phyloP scores from a whole-genome alignment of 2,888 invertebrate genomes.

The Himalopsyche japonica region DNA sequence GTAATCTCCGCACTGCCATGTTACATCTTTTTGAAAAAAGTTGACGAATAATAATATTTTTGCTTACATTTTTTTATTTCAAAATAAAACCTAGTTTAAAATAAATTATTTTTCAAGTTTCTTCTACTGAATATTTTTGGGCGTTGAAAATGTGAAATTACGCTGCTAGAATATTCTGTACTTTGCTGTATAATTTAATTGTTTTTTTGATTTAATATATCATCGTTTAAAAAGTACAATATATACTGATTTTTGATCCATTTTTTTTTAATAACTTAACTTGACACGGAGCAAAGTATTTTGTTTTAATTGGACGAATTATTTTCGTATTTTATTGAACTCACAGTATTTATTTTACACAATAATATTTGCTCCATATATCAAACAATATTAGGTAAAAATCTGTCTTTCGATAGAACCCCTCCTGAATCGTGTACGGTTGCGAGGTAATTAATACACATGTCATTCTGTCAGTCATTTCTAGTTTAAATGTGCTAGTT shows the following conservation, averaged over 20 bases:
- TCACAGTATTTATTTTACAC: no score
- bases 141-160: neutral
- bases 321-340: no score
- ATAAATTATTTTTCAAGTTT: neutral
- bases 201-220: neutral
- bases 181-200: neutral
- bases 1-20: neutral
- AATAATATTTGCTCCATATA: no score
- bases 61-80: neutral
- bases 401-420: no score
- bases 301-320: no score
- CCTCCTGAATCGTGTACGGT: no score
- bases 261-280: no score
- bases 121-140: neutral
- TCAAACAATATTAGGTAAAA: no score
- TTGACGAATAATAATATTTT: neutral
- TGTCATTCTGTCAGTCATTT: no score
- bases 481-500: no score
- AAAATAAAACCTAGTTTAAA: neutral
- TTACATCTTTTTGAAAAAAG: neutral
- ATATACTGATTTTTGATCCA: neutral
- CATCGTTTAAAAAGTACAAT: neutral
- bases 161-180: neutral
- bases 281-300: no score
- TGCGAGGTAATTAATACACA: no score